Conservation (phyloP, 1,140 invertebrate genomes). For the Pseudobourletiella spinata region DNA sequence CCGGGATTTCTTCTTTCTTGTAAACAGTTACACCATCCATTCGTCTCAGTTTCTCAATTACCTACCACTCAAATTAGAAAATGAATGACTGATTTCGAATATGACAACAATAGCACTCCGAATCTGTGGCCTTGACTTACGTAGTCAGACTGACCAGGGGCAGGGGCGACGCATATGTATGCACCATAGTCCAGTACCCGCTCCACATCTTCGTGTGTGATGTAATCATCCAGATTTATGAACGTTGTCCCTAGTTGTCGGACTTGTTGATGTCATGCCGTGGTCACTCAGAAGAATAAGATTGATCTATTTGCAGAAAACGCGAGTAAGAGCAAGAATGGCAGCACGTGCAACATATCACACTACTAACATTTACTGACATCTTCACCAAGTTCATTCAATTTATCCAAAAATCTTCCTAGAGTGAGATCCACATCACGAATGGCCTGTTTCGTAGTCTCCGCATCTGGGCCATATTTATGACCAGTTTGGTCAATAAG, state of each 20-base stretch:
- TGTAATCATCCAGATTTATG: slow-evolving; percentile 37
- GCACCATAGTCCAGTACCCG: slow-evolving; percentile 38
- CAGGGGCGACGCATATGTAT: slow-evolving; percentile 38
- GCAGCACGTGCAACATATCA: too few species aligned
- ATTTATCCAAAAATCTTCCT: slow-evolving; percentile 32
- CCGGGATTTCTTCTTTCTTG: slow-evolving; percentile 39
- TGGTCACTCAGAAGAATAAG: slow-evolving; percentile 45
- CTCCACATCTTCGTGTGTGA: slow-evolving; percentile 35
- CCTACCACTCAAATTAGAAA: too few species aligned
- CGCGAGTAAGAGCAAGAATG: too few species aligned
- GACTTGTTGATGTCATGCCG: slow-evolving; percentile 41
- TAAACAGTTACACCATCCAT: slow-evolving; percentile 38
- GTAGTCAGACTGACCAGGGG: too few species aligned
- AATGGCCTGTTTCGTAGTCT: slow-evolving; percentile 34
- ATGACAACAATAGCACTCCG: too few species aligned
- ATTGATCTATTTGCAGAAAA: too few species aligned
- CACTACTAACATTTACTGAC: too few species aligned
- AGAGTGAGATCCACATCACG: slow-evolving; percentile 38
- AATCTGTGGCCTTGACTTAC: too few species aligned
- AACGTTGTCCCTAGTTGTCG: slow-evolving; percentile 13
- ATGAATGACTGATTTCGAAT: too few species aligned
- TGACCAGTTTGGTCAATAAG: slow-evolving; percentile 39
- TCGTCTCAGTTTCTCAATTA: slow-evolving; percentile 36
- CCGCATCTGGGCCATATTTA: slow-evolving; percentile 38
- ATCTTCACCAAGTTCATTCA: slow-evolving; percentile 24